phyloP scores from a whole-genome alignment of 2,888 invertebrate species.

The Neoaliturus tenellus region DNA sequence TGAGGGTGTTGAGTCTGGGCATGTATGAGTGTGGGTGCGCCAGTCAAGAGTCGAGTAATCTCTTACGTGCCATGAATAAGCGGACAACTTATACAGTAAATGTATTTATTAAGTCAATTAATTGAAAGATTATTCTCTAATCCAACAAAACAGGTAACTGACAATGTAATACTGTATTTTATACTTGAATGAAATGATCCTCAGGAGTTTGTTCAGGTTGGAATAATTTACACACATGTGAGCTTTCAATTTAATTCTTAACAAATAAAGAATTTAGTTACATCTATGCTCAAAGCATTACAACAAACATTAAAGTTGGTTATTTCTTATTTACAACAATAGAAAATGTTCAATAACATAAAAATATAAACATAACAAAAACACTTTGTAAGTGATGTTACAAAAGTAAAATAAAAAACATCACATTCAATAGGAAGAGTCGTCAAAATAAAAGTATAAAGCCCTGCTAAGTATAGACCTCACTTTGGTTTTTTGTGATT shows the following conservation, averaged over 20 bases:
- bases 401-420: constrained; percentile 17
- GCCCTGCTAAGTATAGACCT: constrained; percentile 25
- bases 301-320: constrained; percentile 7
- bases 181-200: too few relatives aligned
- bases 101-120: too few relatives aligned
- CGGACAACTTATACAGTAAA: too few relatives aligned
- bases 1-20: too few relatives aligned
- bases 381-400: constrained; percentile 34
- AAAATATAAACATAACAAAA: constrained; percentile 44
- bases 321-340: neutral
- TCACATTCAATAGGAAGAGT: constrained; percentile 26
- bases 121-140: too few relatives aligned
- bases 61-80: too few relatives aligned
- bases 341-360: constrained; percentile 3
- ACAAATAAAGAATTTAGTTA: constrained; percentile 28
- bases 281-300: neutral
- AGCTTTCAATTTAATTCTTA: constrained; percentile 20
- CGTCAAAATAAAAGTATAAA: constrained; percentile 21
- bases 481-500: constrained; percentile 35
- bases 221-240: neutral
- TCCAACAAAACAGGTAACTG: too few relatives aligned
- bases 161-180: too few relatives aligned
- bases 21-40: too few relatives aligned
- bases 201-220: neutral
- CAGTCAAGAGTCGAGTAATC: too few relatives aligned